A percentile compares a stretch with the other conserved stretches of the same genome.
These are phyloP conservation scores for Oligia latruncula DNA, from an alignment of 2,888 invertebrate species.

Conservation along the genomic window DNA sequence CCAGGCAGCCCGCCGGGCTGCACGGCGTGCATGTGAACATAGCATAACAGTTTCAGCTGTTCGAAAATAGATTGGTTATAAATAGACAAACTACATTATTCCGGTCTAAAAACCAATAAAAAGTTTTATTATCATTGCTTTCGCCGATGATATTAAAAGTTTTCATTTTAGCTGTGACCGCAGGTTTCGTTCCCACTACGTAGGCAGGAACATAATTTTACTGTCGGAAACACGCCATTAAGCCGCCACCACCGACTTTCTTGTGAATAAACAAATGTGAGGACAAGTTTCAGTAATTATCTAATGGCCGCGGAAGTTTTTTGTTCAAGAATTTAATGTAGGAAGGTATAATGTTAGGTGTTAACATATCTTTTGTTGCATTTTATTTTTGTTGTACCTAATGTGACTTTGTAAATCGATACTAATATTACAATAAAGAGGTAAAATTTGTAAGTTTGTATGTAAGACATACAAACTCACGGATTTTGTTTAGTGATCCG, in stretches of 20 bases:
- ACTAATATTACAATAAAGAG: too few species aligned
- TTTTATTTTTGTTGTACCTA: neutral
- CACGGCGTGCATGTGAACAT: too few species aligned
- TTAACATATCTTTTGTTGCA: neutral
- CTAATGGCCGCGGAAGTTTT: slow-evolving; percentile 26
- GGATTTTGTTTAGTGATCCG: neutral
- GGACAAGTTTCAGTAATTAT: slow-evolving; percentile 57
- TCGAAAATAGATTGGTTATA: slow-evolving; percentile 17
- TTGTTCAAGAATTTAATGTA: slow-evolving; percentile 12
- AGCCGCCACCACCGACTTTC: slow-evolving; percentile 45
- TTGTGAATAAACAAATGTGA: slow-evolving; percentile 51
- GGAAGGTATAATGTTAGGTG: neutral
- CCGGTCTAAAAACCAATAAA: slow-evolving; percentile 28
- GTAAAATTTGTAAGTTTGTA: neutral
- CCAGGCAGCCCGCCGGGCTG: too few species aligned
- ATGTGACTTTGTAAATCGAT: too few species aligned
- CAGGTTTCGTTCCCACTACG: slow-evolving; percentile 36
- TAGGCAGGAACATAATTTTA: slow-evolving; percentile 55
- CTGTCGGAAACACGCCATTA: slow-evolving; percentile 59
- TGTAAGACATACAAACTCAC: too few species aligned
- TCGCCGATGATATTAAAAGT: slow-evolving; percentile 41
- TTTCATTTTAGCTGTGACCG: slow-evolving; percentile 44
- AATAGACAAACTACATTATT: slow-evolving; percentile 32
- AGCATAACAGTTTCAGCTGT: neutral
- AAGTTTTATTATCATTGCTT: slow-evolving; percentile 47